Percentiles rank a stretch among this genome's conserved stretches.
Conservation (phyloP, 2,888 invertebrate species). For the Mactromeris polynyma region DNA sequence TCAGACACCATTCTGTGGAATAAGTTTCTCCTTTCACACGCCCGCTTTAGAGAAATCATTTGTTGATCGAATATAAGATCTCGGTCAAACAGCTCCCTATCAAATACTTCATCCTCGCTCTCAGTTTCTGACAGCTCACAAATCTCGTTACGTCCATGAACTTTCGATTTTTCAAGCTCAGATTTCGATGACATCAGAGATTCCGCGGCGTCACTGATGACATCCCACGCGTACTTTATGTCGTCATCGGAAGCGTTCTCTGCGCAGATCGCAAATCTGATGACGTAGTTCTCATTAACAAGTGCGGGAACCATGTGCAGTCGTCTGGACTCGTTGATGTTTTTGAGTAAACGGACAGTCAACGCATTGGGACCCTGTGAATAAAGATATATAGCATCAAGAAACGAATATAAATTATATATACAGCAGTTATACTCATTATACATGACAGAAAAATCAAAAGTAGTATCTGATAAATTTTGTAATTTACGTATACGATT, state of each 20-base stretch:
- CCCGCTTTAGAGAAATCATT: conserved; percentile 75
- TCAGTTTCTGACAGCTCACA: conserved; percentile 75
- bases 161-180: conserved; percentile 65
- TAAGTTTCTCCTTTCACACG: conserved; percentile 82
- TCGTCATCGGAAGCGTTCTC: conserved; percentile 95
- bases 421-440: too few species aligned
- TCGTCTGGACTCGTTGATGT: conserved; percentile 97
- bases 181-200: conserved; percentile 66
- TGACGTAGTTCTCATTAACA: conserved; percentile 95
- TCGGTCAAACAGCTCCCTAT: conserved; percentile 77
- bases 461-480: too few species aligned
- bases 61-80: conserved; percentile 82
- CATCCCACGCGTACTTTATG: conserved; percentile 89
- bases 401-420: too few species aligned
- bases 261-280: conserved; percentile 97
- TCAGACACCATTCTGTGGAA: conserved; percentile 87
- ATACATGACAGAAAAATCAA: too few species aligned
- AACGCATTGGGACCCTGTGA: conserved; percentile 90
- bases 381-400: conserved; percentile 82
- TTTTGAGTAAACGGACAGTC: conserved; percentile 96
- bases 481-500: too few species aligned
- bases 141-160: conserved; percentile 61
- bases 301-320: conserved; percentile 98
- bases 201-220: conserved; percentile 72
- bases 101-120: conserved; percentile 79